Evolutionary conservation across 2,113 vertebrate species (phyloP), one percentile per base, ranked within the genome.

Genomic region (Osmerus mordax): DNA sequence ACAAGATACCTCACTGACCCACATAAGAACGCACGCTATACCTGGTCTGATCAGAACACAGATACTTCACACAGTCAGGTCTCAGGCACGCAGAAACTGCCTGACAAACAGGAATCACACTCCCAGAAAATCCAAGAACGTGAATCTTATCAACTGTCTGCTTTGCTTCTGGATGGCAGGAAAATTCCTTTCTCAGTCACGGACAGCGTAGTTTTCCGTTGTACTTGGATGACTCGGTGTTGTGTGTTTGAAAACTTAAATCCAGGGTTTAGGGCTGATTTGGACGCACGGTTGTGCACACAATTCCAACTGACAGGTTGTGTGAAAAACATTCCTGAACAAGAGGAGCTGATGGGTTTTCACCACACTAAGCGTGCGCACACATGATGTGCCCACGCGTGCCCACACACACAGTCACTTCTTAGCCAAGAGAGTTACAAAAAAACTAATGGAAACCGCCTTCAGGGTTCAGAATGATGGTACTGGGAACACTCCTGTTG

Each of bases 251-350:
- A 55, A 55, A 55, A 55, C 14, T 16, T 55, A 18, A 13, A 59
- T 11, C 21, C 4, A 61, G n/a, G 11, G 56, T 5, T 77, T 58
- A 41, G 16, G 65, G 70, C 74, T 25, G 11, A 21, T 18, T 15
- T 69, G 55, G 55, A 32, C n/a, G 36, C n/a, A 70, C 32, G 69
- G 65, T 47, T 73, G 28, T 19, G 16, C 65, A 74, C 69, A 63
- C 18, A 61, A n/a, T 59, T 62, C 67, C 41, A 54, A 76, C 71
- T 74, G 58, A 76, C 64, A 54, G 28, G 23, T 19, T 60, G 16
- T 8, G 70, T 79, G 67, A 70, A 78, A 81, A 87, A 63, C 67
- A 71, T 75, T 76, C 70, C 80, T 25, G 0, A 23, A 15, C 19
- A 69, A 67, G 68, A 41, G 11, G 4, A 21, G 4, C 6, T 4